A percentile compares a stretch with the other conserved stretches of the same genome.
Evolutionary conservation across 2,797 vertebrate species (phyloP).

Genomic region (Vespertilio murinus): DNA sequence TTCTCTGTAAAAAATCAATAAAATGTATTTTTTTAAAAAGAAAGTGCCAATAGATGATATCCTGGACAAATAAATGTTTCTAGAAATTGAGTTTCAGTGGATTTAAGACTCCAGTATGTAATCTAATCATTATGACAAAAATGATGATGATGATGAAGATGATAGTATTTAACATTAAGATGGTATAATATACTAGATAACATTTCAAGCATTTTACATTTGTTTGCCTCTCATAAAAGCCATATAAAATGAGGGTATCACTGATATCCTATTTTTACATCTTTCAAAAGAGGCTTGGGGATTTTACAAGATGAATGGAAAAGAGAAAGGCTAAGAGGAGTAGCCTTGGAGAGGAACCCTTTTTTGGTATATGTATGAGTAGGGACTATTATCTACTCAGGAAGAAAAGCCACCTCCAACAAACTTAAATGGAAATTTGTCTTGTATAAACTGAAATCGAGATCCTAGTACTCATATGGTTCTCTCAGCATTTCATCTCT

Average conservation of each 20-base stretch:
- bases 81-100: background rate
- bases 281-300: background rate
- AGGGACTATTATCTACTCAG: background rate
- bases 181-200: background rate
- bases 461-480: background rate
- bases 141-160: background rate
- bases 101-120: background rate
- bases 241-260: background rate
- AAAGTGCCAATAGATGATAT: background rate
- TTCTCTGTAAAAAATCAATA: too few species aligned
- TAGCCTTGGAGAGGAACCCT: background rate
- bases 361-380: background rate
- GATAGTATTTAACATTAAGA: background rate
- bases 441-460: background rate
- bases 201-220: background rate
- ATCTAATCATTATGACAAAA: background rate
- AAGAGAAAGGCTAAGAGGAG: background rate
- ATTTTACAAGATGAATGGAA: background rate
- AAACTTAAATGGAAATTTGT: background rate
- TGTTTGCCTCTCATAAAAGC: constrained; percentile 5
- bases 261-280: background rate
- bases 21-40: too few species aligned
- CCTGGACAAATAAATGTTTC: background rate
- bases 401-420: background rate
- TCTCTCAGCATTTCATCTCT: background rate